Evolutionary conservation across 2,888 invertebrate genomes (phyloP), one percentile per base, ranked within the genome.

Genomic region (Ennomos fuscantarius): DNA sequence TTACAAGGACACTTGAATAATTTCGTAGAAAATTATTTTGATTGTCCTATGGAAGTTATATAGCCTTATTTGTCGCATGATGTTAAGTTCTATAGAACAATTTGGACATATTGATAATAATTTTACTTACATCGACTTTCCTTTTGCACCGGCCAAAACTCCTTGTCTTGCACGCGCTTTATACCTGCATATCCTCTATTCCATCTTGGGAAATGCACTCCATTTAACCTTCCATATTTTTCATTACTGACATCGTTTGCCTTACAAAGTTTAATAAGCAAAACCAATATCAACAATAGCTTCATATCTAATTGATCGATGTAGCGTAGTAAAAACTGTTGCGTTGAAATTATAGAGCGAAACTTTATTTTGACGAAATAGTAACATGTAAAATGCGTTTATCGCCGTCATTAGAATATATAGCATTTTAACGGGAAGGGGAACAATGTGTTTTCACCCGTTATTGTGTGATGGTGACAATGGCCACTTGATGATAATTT

Each of bases 71-170:
- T 24, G 24, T 24, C 24, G 24, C 2, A 24, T 24, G 24, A 24
- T 24, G 24, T 24, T 6, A 3, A 24, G 6, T 24, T 24, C 24
- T 6, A 24, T 24, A 24, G 5, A 6, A 24, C 24, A 24, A 24
- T 24, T 24, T 24, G 24, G 24, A 24, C 24, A 6, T 24, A 24
- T 0, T 24, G 6, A 6, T 3, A 24, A 24, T 24, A 24, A 24
- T 24, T 46, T 24, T 35, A 85, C 91, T 90, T 72, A 91, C 91
- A 90, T 61, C 89, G 71, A 54, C 84, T 82, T 55, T 91, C 90
- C 58, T 87, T 91, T 35, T 82, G 81, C n/a, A 64, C 63, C 6
- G 81, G 82, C 90, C 91, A 88, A 69, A 90, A 59, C 36, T 81
- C 79, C 2, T 46, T 54, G 34, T 45, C 57, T 73, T 64, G 40